phyloP scores from a whole-genome alignment of 2,797 vertebrate genomes.

The Melanogrammus aeglefinus region DNA sequence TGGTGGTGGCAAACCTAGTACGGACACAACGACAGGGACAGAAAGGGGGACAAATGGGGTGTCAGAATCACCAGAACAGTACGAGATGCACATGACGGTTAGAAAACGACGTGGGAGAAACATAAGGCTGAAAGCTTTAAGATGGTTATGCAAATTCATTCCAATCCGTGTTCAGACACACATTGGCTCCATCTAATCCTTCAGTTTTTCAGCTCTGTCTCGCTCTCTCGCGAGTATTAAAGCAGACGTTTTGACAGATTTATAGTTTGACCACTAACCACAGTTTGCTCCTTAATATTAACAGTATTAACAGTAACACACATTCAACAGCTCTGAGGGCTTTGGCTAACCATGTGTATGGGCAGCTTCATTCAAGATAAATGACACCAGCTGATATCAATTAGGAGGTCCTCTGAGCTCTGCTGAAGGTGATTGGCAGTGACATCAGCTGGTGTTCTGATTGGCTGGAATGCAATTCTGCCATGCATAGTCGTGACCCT shows the following conservation, averaged over 20 bases:
- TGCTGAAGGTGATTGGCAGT: background rate
- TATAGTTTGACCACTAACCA: background rate
- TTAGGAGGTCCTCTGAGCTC: background rate
- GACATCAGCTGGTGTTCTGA: background rate
- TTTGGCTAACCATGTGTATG: background rate
- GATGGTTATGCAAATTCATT: background rate
- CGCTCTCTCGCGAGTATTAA: background rate
- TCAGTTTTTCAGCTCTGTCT: background rate
- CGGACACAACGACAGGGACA: conserved; percentile 20
- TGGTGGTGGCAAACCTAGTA: conserved; percentile 92
- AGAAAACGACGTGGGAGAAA: background rate
- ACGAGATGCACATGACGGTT: conserved; percentile 8
- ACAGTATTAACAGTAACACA: background rate
- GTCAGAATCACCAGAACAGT: conserved; percentile 11
- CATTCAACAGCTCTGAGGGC: background rate
- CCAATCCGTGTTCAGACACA: background rate
- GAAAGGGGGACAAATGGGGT: background rate
- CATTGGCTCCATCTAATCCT: background rate
- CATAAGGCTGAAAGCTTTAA: background rate
- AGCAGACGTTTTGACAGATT: background rate
- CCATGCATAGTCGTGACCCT: background rate
- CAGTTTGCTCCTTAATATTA: background rate
- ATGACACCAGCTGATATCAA: background rate
- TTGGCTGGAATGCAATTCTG: background rate
- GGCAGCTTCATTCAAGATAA: background rate